phyloP scores from a whole-genome alignment of 1,140 invertebrate genomes.

The Drosophila repletoides region DNA sequence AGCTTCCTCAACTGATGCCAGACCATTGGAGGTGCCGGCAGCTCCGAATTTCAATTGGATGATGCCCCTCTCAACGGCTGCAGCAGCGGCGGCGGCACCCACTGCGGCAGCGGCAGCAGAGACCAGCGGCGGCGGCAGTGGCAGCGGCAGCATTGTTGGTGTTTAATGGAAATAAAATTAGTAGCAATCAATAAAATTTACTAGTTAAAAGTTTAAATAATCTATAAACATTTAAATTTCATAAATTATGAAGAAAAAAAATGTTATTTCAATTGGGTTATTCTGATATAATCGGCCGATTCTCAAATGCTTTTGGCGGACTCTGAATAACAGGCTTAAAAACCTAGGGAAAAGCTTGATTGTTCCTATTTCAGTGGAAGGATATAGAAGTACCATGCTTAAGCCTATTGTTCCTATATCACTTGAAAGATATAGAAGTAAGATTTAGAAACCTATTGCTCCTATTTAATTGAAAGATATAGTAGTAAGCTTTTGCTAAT shows the following conservation, averaged over 20 bases:
- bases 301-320: no score
- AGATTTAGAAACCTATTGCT: no score
- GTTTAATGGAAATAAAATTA: constrained; percentile 44
- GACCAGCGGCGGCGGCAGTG: neutral
- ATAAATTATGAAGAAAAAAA: neutral
- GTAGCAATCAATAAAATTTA: constrained; percentile 35
- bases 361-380: no score
- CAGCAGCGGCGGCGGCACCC: neutral
- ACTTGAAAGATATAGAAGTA: no score
- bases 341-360: no score
- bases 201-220: constrained; percentile 32
- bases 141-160: constrained; percentile 30
- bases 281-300: no score
- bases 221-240: neutral
- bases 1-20: neutral
- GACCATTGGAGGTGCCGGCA: constrained; percentile 19
- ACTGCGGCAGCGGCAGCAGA: neutral
- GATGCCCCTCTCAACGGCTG: constrained; percentile 22
- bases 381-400: no score
- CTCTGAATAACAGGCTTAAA: no score
- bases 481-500: no score
- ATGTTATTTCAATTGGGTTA: neutral
- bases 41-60: constrained; percentile 57
- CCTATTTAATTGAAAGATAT: no score
- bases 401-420: no score